These are phyloP conservation scores for Ispidina lecontei DNA, from an alignment of 2,797 vertebrate species.

Conservation along the genomic window DNA sequence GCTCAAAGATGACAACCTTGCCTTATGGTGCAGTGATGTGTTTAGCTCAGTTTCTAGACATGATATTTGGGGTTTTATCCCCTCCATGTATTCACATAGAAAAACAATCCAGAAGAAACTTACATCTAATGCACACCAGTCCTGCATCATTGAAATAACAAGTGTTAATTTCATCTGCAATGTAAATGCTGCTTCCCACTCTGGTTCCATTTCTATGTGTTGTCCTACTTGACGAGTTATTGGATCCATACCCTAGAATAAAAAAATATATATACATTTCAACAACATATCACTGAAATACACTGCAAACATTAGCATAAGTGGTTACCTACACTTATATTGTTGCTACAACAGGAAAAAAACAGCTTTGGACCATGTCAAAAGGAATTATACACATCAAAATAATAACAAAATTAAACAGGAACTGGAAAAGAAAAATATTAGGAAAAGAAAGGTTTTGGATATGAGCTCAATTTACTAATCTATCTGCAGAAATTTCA, in stretches of 20 bases:
- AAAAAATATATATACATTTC: not conserved
- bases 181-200: conserved; percentile 97
- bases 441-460: not conserved
- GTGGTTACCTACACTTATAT: not conserved
- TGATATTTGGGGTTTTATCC: not conserved
- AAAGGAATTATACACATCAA: not conserved
- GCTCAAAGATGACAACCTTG: not conserved
- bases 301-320: not conserved
- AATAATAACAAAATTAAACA: not conserved
- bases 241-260: conserved; percentile 93
- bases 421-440: not conserved
- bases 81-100: not conserved
- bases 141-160: conserved; percentile 97
- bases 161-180: conserved; percentile 97
- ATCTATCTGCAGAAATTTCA: not conserved
- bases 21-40: not conserved
- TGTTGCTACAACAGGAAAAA: not conserved
- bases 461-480: not conserved
- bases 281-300: not conserved
- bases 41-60: not conserved
- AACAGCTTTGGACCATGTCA: not conserved
- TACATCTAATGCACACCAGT: conserved; percentile 94
- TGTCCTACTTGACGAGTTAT: conserved; percentile 96
- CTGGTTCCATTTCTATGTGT: conserved; percentile 98
- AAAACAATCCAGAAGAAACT: conserved; percentile 67